Conservation (phyloP, 2,797 vertebrate species). For the Balearica regulorum region DNA sequence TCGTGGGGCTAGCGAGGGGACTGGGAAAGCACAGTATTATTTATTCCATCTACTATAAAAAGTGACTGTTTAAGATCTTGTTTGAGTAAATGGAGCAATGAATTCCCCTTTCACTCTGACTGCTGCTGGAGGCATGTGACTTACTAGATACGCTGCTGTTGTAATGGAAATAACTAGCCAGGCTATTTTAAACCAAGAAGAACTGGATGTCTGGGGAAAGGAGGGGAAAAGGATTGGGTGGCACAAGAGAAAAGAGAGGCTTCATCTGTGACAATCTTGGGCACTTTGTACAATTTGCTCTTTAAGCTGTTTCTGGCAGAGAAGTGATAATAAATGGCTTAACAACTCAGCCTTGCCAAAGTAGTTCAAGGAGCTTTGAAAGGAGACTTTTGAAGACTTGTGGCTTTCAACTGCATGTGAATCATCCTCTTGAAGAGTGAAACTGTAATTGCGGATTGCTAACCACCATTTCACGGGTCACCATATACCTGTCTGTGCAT, state of each 20-base stretch:
- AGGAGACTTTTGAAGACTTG: neutral
- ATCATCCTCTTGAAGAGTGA: neutral
- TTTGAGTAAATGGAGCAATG: neutral
- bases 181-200: slow-evolving; percentile 1
- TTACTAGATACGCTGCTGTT: neutral
- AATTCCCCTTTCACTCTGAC: slow-evolving; percentile 17
- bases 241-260: neutral
- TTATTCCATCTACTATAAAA: neutral
- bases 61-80: neutral
- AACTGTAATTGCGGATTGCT: neutral
- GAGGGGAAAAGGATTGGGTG: neutral
- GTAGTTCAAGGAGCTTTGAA: slow-evolving; percentile 35
- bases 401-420: neutral
- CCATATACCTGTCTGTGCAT: neutral
- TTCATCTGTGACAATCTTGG: neutral
- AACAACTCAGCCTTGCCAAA: neutral
- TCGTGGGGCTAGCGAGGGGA: accelerated
- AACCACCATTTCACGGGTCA: neutral
- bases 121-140: neutral
- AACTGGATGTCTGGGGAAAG: neutral
- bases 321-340: slow-evolving; percentile 41
- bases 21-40: neutral
- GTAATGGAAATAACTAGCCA: neutral
- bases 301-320: slow-evolving; percentile 31
- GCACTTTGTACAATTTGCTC: neutral